Evolutionary conservation across 1,140 invertebrate species (phyloP).

Genomic region (Leptinotarsa undecemlineata): DNA sequence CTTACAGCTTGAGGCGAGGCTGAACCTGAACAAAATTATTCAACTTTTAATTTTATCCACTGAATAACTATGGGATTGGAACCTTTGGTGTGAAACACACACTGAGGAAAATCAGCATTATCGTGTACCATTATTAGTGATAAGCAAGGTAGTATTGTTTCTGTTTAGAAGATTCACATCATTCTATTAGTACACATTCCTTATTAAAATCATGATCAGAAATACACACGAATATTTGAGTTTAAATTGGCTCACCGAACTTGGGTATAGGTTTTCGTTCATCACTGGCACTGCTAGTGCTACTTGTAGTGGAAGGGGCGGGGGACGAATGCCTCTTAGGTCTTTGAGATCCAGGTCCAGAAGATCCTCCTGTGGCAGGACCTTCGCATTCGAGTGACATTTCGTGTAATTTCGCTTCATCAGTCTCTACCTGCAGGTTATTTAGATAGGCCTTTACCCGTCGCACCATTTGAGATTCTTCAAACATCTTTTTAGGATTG

Average conservation of each 20-base stretch:
- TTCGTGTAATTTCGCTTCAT: slow-evolving; percentile 87
- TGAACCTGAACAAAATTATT: slow-evolving; percentile 66
- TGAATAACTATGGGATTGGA: no score
- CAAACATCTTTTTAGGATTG: slow-evolving; percentile 98
- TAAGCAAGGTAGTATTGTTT: neutral
- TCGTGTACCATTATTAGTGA: slow-evolving; percentile 19
- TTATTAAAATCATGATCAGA: neutral
- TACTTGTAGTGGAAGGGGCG: slow-evolving; percentile 86
- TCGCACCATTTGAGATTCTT: slow-evolving; percentile 97
- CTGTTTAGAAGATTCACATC: neutral
- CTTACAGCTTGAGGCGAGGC: slow-evolving; percentile 94
- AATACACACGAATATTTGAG: neutral
- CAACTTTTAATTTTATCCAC: neutral
- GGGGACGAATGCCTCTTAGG: slow-evolving; percentile 81
- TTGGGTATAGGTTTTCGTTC: slow-evolving; percentile 67
- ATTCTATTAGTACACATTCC: neutral
- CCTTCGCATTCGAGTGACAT: slow-evolving; percentile 90
- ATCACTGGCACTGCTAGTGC: slow-evolving; percentile 85
- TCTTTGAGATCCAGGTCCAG: slow-evolving; percentile 57
- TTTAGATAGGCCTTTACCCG: slow-evolving; percentile 94
- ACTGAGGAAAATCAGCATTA: slow-evolving; percentile 19
- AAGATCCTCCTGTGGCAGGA: slow-evolving; percentile 60
- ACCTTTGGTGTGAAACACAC: no score
- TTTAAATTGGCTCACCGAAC: slow-evolving; percentile 61
- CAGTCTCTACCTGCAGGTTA: slow-evolving; percentile 87